Evolutionary conservation across 2,113 vertebrate genomes (phyloP).

Genomic region (Nerophis lumbriciformis): DNA sequence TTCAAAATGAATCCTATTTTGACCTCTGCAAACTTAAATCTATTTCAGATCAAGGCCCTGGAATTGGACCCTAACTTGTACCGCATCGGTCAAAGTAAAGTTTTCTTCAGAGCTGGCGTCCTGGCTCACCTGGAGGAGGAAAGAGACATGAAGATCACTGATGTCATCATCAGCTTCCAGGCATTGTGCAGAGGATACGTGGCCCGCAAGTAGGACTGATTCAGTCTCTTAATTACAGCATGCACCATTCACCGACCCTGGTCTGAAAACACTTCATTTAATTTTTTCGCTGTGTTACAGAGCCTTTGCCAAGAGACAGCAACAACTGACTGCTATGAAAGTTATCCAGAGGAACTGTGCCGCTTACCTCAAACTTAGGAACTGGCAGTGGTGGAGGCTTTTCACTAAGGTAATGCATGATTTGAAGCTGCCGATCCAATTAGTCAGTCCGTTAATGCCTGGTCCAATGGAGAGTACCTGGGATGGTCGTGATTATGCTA

Average conservation of each 20-base stretch:
- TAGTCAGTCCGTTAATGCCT: neutral
- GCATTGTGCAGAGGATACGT: slow-evolving; percentile 94
- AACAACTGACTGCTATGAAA: slow-evolving; percentile 94
- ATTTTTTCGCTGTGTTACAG: slow-evolving; percentile 49
- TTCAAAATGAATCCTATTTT: neutral
- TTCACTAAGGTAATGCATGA: slow-evolving; percentile 87
- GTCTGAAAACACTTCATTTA: neutral
- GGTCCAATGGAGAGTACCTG: neutral
- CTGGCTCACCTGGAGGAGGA: slow-evolving; percentile 97
- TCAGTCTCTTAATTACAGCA: neutral
- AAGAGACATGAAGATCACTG: slow-evolving; percentile 94
- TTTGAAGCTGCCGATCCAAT: neutral
- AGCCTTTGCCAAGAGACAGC: slow-evolving; percentile 90
- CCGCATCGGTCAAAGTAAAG: slow-evolving; percentile 96
- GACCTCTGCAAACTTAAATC: neutral
- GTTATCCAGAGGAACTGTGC: slow-evolving; percentile 97
- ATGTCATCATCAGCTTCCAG: slow-evolving; percentile 97
- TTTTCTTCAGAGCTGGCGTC: slow-evolving; percentile 96
- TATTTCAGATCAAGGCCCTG: slow-evolving; percentile 84
- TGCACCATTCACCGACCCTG: too few species aligned
- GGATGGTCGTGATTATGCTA: too few species aligned
- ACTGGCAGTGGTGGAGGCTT: slow-evolving; percentile 99
- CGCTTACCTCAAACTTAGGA: slow-evolving; percentile 93
- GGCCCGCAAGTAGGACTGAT: slow-evolving; percentile 82
- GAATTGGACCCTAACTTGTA: slow-evolving; percentile 93